Percentiles rank a stretch among this genome's conserved stretches.
Conservation (phyloP, 2,888 invertebrate genomes). For the Hemicrepidius hirtus region DNA sequence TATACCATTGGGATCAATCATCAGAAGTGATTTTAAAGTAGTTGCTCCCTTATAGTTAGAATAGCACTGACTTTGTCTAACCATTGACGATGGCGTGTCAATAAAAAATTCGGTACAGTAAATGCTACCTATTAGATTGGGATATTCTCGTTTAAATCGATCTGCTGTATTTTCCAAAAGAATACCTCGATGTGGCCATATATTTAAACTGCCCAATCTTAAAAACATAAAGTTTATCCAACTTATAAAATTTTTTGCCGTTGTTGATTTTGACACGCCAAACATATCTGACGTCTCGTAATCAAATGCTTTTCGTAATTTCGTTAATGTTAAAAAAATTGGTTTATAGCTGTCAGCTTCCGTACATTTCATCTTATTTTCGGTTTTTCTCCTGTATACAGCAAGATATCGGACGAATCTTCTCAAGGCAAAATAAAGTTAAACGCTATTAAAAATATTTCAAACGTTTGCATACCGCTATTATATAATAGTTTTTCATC, state of each 20-base stretch:
- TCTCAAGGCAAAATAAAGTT: too few relatives aligned
- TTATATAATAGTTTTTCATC: too few relatives aligned
- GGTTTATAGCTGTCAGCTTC: background rate
- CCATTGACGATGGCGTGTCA: constrained; percentile 8
- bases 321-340: background rate
- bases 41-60: background rate
- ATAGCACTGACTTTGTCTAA: background rate
- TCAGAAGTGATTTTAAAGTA: background rate
- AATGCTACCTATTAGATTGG: background rate
- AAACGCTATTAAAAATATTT: too few relatives aligned
- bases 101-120: constrained; percentile 12
- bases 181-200: constrained; percentile 10
- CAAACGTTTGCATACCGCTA: too few relatives aligned
- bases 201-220: background rate
- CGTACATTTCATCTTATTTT: background rate
- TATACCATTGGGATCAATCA: background rate
- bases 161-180: background rate
- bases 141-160: background rate
- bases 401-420: too few relatives aligned
- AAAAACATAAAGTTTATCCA: constrained; percentile 10
- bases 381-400: too few relatives aligned
- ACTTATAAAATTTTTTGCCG: background rate
- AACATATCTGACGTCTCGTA: background rate
- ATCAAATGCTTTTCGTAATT: background rate
- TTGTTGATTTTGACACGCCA: background rate